Conservation (phyloP, 53 echinoderm and acorn worm genomes). For the Mesocentrotus franciscanus region DNA sequence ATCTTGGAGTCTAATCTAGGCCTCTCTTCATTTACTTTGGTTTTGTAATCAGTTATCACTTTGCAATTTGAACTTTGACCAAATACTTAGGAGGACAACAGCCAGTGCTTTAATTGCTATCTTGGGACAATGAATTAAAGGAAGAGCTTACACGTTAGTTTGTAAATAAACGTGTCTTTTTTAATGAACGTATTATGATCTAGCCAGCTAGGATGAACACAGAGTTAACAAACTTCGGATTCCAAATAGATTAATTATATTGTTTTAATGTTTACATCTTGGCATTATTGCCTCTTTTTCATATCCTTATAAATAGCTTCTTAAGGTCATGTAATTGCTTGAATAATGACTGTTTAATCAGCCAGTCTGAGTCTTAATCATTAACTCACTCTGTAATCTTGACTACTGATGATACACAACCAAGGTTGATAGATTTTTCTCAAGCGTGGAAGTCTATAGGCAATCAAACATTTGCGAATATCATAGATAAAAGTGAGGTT, state of each 20-base stretch:
- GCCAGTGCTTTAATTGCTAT: background rate
- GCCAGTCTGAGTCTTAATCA: background rate
- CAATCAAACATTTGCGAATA: background rate
- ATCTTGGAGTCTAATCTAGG: background rate
- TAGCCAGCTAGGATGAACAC: no score
- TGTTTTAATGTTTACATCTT: background rate
- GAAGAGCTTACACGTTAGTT: background rate
- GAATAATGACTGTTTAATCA: background rate
- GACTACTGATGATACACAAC: background rate
- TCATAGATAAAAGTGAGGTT: no score
- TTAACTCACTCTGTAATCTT: constrained; percentile 16
- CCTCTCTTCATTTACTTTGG: background rate
- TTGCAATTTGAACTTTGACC: background rate
- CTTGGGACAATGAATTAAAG: background rate
- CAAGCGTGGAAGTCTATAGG: background rate
- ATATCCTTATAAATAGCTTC: background rate
- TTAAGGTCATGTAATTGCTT: background rate
- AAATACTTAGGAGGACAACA: background rate
- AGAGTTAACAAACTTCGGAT: no score
- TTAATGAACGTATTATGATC: no score
- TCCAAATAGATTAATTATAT: no score
- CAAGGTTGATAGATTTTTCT: background rate
- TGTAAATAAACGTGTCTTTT: no score
- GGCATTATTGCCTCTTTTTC: no score
- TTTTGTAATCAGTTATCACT: background rate